phyloP scores from a whole-genome alignment of 2,113 vertebrate genomes.

The Pomatorhinus ruficollis region DNA sequence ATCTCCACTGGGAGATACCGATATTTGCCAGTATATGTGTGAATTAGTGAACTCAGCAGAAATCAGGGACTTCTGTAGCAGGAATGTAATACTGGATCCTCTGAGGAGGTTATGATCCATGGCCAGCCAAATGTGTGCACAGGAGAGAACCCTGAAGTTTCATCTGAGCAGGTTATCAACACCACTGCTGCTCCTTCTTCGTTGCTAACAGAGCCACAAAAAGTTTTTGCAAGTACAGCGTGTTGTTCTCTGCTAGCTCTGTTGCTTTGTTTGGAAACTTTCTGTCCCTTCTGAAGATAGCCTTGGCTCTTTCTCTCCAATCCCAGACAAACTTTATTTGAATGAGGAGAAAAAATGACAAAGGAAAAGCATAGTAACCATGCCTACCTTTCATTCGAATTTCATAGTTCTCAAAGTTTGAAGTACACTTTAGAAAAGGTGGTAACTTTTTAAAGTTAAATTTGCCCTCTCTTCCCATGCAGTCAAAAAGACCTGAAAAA shows the following conservation, averaged over 20 bases:
- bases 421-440: constrained; percentile 44
- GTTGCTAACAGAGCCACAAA: constrained; percentile 6
- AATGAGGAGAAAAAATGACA: not conserved
- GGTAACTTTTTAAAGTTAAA: constrained; percentile 47
- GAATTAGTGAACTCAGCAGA: not conserved
- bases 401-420: constrained; percentile 22
- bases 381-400: not conserved
- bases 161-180: constrained; percentile 15
- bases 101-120: not conserved
- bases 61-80: not conserved
- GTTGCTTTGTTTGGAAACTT: not conserved
- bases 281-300: not conserved
- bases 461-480: constrained; percentile 39
- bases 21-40: not conserved
- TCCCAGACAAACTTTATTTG: not conserved
- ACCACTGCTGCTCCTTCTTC: not conserved
- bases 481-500: constrained; percentile 55
- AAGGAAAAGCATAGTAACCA: not conserved
- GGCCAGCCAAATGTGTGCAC: not conserved
- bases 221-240: not conserved
- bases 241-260: not conserved
- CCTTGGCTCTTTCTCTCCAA: constrained; percentile 5
- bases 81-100: not conserved
- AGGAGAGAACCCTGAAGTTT: constrained; percentile 36
- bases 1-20: not conserved